Evolutionary conservation across 2,797 vertebrate species (phyloP).

Genomic region (Enteromius viviparus): DNA sequence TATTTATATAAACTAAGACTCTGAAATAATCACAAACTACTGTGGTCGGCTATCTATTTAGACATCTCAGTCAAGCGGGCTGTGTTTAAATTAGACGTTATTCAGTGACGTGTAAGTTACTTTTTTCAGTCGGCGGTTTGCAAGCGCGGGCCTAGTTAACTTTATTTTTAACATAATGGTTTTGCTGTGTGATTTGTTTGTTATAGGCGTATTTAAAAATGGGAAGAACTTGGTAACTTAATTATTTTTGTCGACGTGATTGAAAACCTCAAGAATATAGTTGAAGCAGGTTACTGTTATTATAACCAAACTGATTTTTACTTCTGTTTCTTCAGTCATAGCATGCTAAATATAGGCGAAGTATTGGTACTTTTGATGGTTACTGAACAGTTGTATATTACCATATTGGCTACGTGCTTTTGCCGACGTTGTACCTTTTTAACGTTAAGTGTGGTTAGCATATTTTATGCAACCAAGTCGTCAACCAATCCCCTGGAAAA

Average conservation of each 20-base stretch:
- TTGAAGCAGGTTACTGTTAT: neutral
- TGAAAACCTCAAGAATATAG: neutral
- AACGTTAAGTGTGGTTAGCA: neutral
- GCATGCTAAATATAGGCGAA: neutral
- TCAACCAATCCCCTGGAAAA: neutral
- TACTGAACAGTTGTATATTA: neutral
- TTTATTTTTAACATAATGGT: neutral
- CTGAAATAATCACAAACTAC: neutral
- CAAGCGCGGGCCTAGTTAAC: neutral
- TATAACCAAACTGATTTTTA: neutral
- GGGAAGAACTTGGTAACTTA: neutral
- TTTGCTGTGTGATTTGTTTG: neutral
- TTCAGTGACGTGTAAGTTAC: neutral
- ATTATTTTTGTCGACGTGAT: neutral
- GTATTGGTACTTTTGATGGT: too few relatives aligned
- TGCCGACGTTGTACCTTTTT: neutral
- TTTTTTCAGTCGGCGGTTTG: too few relatives aligned
- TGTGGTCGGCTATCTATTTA: neutral
- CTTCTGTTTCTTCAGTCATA: neutral
- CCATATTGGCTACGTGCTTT: neutral
- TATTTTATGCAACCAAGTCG: neutral
- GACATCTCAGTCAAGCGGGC: neutral
- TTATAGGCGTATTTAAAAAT: neutral
- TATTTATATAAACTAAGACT: constrained; percentile 15
- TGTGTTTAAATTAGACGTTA: neutral